Evolutionary conservation across 2,113 vertebrate species (phyloP).

Genomic region (Lethenteron camtschaticum): DNA sequence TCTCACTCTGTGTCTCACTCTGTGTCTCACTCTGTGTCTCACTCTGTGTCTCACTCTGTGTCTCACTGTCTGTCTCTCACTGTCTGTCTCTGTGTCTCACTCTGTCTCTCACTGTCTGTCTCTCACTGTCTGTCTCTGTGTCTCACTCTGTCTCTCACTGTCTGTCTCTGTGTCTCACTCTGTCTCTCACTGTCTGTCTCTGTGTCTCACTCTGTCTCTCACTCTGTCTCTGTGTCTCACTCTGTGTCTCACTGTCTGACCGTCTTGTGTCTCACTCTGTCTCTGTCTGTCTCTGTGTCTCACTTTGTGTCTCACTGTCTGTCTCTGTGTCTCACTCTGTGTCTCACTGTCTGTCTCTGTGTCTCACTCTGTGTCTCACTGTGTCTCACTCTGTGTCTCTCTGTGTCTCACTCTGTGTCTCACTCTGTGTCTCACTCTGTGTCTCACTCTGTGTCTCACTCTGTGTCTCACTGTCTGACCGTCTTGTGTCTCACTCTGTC

Average conservation of each 20-base stretch:
- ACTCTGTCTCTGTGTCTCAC: too few species aligned
- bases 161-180: too few species aligned
- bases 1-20: slow-evolving; percentile 1
- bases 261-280: not conserved
- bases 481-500: not conserved
- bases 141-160: too few species aligned
- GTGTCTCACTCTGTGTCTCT: not conserved
- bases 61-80: not conserved
- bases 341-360: not conserved
- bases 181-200: not conserved
- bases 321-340: not conserved
- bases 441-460: not conserved
- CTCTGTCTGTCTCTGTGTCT: not conserved
- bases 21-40: slow-evolving; percentile 1
- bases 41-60: not conserved
- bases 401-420: not conserved
- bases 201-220: not conserved
- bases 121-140: too few species aligned
- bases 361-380: not conserved
- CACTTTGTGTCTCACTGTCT: slow-evolving; percentile 2
- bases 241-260: too few species aligned
- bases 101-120: too few species aligned
- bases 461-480: not conserved
- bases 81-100: not conserved
- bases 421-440: not conserved